phyloP scores from a whole-genome alignment of 1,140 invertebrate species.

The Listronotus bonariensis region DNA sequence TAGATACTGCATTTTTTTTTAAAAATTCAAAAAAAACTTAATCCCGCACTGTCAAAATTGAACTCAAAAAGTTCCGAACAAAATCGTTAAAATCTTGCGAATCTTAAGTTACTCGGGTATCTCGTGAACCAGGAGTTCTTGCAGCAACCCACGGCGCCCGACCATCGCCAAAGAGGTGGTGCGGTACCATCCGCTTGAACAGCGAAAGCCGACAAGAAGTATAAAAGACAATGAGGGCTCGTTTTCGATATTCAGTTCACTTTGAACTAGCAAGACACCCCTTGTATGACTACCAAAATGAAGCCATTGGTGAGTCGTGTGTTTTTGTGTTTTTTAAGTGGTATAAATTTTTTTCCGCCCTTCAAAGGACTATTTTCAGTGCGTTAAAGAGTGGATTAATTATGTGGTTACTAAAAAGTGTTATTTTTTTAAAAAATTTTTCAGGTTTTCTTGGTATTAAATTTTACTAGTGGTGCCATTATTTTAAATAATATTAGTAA shows the following conservation, averaged over 20 bases:
- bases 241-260: constrained; percentile 72
- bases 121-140: constrained; percentile 20
- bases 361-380: constrained; percentile 9
- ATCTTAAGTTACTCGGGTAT: not conserved
- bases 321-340: constrained; percentile 20
- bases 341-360: not conserved
- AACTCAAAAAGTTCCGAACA: not conserved
- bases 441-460: no score
- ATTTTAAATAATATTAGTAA: no score
- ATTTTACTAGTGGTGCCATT: no score
- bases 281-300: constrained; percentile 59
- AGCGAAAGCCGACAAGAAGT: constrained; percentile 61
- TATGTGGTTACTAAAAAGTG: not conserved
- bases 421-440: no score
- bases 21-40: not conserved
- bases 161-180: constrained; percentile 38
- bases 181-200: constrained; percentile 21
- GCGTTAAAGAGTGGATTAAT: not conserved
- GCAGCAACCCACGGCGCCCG: constrained; percentile 20
- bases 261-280: constrained; percentile 62
- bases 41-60: not conserved
- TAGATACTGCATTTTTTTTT: no score
- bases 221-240: constrained; percentile 65
- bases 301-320: constrained; percentile 61
- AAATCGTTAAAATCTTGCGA: not conserved